Base-by-base conservation (phyloP, 2,888 invertebrate species). In the Pseudococcus viburni region DNA sequence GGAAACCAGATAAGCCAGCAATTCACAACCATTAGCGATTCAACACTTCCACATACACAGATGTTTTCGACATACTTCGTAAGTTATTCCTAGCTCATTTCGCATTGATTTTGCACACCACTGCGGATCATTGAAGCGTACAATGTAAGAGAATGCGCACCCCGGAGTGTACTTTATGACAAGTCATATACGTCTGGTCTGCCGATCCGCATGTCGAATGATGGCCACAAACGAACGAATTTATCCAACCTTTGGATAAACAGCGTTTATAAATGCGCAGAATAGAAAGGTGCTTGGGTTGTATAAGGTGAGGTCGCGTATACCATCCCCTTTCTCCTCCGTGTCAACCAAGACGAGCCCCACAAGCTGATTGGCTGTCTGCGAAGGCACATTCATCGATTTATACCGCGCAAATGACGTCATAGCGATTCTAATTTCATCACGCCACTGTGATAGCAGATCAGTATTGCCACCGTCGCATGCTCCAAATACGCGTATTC, bases 331-430 rank as follows among this genome's bases (percentile, higher is more conserved):
- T 84, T 46, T 48, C 84, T 46, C 55, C 42, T 84, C 80, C n/a
- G 42, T 33, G 80, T 9, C 68, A 42, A 39, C 26, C 46, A 51
- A 48, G 55, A 77, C 77, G 22, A 80, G 55, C 51, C 86, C 86
- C 39, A 64, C 8, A 22, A 87, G 80, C 85, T 85, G 88, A 88
- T 88, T 88, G 88, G 88, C 77, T 68, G 85, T 68, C 88, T 73
- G 17, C 84, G 88, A 85, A 88, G 88, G 88, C 88, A 51, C 84
- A 85, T 85, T 88, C 77, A 88, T 88, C 88, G 88, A 88, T 88
- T 88, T 85, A 84, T 64, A 33, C 15, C 46, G 55, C 22, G 64
- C 42, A 48, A 64, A 59, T 88, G 84, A 84, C 84, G 88, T 84
- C 88, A 84, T 59, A 88, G 84, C 83, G 84, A 84, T 88, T 64